Percentiles rank a stretch among this genome's conserved stretches.
These are phyloP conservation scores for Bellardia bayeri DNA, from an alignment of 2,888 invertebrate species.

Conservation along the genomic window DNA sequence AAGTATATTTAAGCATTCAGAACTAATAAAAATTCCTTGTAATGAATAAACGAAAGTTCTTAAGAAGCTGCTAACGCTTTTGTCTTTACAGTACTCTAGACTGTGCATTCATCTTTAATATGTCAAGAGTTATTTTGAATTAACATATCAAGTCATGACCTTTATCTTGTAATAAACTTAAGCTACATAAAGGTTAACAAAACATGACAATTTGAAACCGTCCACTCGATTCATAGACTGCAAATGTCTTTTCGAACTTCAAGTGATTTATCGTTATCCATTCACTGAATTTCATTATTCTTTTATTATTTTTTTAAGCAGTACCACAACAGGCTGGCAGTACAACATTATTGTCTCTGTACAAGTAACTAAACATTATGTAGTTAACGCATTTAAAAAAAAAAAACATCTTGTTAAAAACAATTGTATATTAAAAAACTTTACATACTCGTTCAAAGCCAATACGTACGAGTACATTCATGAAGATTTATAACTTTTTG, in stretches of 20 bases:
- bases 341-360: conserved; percentile 1
- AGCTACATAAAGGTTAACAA: not conserved
- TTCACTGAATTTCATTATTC: conserved; percentile 23
- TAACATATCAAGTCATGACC: not conserved
- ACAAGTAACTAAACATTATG: no score
- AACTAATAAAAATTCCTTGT: no score
- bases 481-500: conserved; percentile 50
- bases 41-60: no score
- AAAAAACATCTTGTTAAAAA: conserved; percentile 19
- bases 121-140: no score
- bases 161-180: not conserved
- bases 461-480: conserved; percentile 2
- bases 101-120: no score
- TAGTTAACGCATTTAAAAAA: conserved; percentile 47
- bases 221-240: not conserved
- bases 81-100: no score
- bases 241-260: conserved; percentile 24
- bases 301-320: conserved; percentile 20
- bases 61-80: no score
- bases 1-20: no score
- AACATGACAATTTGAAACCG: conserved; percentile 3
- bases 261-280: conserved; percentile 33
- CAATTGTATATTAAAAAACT: conserved; percentile 8
- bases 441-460: conserved; percentile 1
- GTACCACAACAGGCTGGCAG: conserved; percentile 13